Evolutionary conservation across 2,113 vertebrate species (phyloP).

Genomic region (Pionites leucogaster): DNA sequence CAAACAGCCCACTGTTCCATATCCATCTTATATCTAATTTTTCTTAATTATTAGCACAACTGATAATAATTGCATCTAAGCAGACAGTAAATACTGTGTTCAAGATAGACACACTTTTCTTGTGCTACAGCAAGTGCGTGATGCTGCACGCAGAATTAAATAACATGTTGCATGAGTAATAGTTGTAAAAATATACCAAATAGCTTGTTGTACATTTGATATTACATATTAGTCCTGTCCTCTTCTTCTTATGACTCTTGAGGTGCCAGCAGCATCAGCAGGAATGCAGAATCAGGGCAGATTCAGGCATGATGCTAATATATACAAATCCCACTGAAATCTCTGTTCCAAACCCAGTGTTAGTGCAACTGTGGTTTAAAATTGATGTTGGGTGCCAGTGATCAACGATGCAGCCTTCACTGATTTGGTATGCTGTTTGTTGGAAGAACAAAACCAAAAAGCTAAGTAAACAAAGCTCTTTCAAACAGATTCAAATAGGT

Average conservation of each 20-base stretch:
- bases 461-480: not conserved
- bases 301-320: conserved; percentile 1
- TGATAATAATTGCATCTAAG: not conserved
- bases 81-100: not conserved
- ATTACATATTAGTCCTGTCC: not conserved
- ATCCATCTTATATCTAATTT: not conserved
- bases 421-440: not conserved
- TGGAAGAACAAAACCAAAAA: not conserved
- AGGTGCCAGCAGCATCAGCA: not conserved
- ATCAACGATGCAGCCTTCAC: not conserved
- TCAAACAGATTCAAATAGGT: not conserved
- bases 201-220: not conserved
- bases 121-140: not conserved
- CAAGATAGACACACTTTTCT: not conserved
- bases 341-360: not conserved
- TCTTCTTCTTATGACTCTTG: not conserved
- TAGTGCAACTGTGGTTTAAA: not conserved
- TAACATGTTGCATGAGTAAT: not conserved
- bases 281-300: not conserved
- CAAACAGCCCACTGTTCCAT: not conserved
- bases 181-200: not conserved
- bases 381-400: not conserved
- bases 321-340: not conserved
- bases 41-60: not conserved
- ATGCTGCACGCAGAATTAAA: not conserved